These are phyloP conservation scores for Sthenelais limicola DNA, from an alignment of 2,888 invertebrate species.

Conservation along the genomic window DNA sequence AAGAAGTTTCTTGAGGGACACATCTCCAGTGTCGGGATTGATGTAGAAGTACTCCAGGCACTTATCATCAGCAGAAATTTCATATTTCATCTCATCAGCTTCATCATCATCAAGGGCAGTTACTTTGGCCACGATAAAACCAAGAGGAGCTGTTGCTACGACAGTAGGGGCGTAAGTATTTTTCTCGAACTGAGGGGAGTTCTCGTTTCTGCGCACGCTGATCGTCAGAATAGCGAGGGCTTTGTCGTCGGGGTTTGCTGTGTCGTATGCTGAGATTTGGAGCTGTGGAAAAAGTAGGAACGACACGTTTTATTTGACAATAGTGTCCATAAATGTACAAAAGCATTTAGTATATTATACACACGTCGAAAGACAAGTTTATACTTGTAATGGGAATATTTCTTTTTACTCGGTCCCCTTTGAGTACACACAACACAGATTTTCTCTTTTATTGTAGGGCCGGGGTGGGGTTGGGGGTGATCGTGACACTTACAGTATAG, in stretches of 20 bases:
- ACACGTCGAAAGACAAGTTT: too few species aligned
- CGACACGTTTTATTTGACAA: background rate
- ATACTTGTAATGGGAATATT: too few species aligned
- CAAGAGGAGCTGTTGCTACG: slow-evolving; percentile 51
- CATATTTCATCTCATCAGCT: slow-evolving; percentile 47
- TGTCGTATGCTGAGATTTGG: slow-evolving; percentile 50
- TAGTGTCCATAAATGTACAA: background rate
- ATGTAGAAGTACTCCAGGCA: slow-evolving; percentile 59
- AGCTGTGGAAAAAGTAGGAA: slow-evolving; percentile 44
- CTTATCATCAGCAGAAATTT: slow-evolving; percentile 47
- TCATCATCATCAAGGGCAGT: slow-evolving; percentile 63
- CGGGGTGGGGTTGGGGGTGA: too few species aligned
- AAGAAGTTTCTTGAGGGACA: slow-evolving; percentile 49
- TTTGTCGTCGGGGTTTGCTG: slow-evolving; percentile 47
- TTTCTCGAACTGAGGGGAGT: slow-evolving; percentile 55
- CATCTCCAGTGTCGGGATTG: slow-evolving; percentile 57
- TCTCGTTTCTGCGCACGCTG: slow-evolving; percentile 56
- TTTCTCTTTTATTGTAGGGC: too few species aligned
- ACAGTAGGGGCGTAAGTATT: slow-evolving; percentile 50
- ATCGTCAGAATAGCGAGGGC: slow-evolving; percentile 49
- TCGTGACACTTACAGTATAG: slow-evolving; percentile 57
- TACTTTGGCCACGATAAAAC: slow-evolving; percentile 53
- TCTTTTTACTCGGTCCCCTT: too few species aligned
- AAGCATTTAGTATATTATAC: too few species aligned
- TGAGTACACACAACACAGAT: too few species aligned